Evolutionary conservation across 1,140 invertebrate genomes (phyloP).

Genomic region (Bombus polaris): DNA sequence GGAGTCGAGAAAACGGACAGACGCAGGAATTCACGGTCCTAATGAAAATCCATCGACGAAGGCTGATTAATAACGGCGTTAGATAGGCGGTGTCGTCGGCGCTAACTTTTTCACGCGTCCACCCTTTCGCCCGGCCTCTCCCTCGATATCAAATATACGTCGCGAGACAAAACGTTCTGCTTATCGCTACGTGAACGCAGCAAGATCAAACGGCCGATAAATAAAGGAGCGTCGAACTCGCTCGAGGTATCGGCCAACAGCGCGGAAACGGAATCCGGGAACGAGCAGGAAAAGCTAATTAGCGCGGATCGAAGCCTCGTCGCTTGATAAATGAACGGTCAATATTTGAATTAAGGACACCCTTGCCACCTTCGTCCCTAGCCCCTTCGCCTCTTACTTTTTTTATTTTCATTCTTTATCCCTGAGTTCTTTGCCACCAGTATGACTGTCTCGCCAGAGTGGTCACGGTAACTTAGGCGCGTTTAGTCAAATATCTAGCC

Average conservation of each 20-base stretch:
- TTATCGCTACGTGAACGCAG: slow-evolving; percentile 49
- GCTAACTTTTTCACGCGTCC: slow-evolving; percentile 10
- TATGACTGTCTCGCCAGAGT: slow-evolving; percentile 26
- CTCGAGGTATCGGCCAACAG: slow-evolving; percentile 49
- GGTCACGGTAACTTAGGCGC: slow-evolving; percentile 51
- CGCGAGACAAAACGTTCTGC: slow-evolving; percentile 52
- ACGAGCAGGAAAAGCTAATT: slow-evolving; percentile 70
- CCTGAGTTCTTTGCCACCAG: neutral
- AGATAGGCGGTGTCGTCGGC: slow-evolving; percentile 24
- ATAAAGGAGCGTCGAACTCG: slow-evolving; percentile 60
- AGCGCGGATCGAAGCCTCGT: slow-evolving; percentile 66
- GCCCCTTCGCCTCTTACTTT: neutral
- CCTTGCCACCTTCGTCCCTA: neutral
- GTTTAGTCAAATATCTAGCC: slow-evolving; percentile 71
- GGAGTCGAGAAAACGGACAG: neutral
- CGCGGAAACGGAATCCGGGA: slow-evolving; percentile 55
- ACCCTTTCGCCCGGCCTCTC: slow-evolving; percentile 11
- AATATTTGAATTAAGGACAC: slow-evolving; percentile 76
- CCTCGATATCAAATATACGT: slow-evolving; percentile 28
- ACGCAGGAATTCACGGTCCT: neutral
- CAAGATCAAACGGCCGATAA: slow-evolving; percentile 67
- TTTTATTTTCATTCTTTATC: slow-evolving; percentile 50
- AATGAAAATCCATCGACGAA: slow-evolving; percentile 25
- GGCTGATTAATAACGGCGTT: slow-evolving; percentile 40
- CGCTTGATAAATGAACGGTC: slow-evolving; percentile 76